Conservation (phyloP, 2,888 invertebrate genomes). For the Autographa pulchrina region DNA sequence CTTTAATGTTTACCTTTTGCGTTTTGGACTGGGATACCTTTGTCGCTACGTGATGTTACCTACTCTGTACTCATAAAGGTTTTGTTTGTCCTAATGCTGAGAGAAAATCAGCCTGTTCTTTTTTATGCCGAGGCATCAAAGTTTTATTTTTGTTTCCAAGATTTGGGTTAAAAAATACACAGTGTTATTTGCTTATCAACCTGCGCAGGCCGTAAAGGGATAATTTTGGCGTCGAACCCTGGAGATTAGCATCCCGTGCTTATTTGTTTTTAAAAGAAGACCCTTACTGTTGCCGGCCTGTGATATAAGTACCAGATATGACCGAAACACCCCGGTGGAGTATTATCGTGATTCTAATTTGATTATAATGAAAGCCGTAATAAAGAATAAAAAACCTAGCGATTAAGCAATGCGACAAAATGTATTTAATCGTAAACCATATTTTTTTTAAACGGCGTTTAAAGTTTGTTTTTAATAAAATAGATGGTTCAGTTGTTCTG, state of each 20-base stretch:
- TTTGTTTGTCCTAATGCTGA: constrained; percentile 37
- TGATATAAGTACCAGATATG: constrained; percentile 2
- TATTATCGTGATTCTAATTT: constrained; percentile 3
- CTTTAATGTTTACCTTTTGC: constrained; percentile 60
- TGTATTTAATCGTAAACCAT: neutral
- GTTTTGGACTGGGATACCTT: constrained; percentile 48
- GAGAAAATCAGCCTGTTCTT: constrained; percentile 44
- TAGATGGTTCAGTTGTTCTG: neutral
- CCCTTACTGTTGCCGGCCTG: neutral
- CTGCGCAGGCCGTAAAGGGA: constrained; percentile 28
- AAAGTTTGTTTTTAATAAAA: neutral
- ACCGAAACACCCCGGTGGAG: neutral
- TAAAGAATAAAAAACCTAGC: neutral
- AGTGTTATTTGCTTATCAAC: constrained; percentile 42
- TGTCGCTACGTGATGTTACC: constrained; percentile 48
- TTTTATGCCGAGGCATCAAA: constrained; percentile 47
- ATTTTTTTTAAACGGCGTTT: neutral
- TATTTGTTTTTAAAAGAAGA: constrained; percentile 9
- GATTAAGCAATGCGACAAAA: neutral
- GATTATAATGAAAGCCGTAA: constrained; percentile 4
- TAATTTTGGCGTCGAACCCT: constrained; percentile 5
- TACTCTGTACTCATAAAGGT: constrained; percentile 33
- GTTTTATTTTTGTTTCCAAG: constrained; percentile 56
- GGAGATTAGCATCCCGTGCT: constrained; percentile 6
- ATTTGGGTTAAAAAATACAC: constrained; percentile 53